Base-by-base conservation (phyloP, 1,140 invertebrate species). In the Proctacanthus coquilletti region DNA sequence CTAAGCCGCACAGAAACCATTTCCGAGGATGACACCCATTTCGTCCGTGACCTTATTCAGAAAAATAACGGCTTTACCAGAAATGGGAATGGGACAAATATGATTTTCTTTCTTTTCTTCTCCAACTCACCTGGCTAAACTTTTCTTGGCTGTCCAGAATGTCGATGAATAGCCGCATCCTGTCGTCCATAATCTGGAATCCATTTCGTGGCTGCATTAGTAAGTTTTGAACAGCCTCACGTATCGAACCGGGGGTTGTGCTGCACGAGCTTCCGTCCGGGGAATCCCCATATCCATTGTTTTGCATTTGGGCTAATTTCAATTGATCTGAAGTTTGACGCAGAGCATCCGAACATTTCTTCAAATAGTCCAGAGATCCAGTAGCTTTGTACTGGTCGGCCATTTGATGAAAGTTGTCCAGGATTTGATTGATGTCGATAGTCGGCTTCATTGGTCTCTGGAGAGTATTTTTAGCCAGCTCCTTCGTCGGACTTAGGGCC, bases 121-220 rank as follows among this genome's bases (percentile, higher is more conserved):
- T 5, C 9, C 10, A n/a, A 46, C 36, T 63, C 64, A 83, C 79
- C 78, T 82, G 74, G 50, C 79, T 77, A 48, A 84, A 79, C 50
- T 71, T 66, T 56, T 83, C 77, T 62, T 83, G 80, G 10, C 77
- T 75, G 49, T 82, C 79, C 48, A 83, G 66, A 42, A 84, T 83
- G 42, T 84, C 80, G 47, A 82, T 74, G 55, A 82, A 80, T 10
- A 84, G 66, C 9, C 73, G 71, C 45, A 84, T 67, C 50, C 80
- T 79, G 56, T 83, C 77, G 45, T 81, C 77, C 56, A 75, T 68
- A 45, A 78, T 73, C 42, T 76, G 74, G 54, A 80, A 78, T 2
- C 77, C 77, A 50, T 81, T 80, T 13, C 75, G 57, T 1, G 75
- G 74, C 50, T 76, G 70, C 21, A 66, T 60, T 17, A 80, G 55